These are phyloP conservation scores for Liopterus haemorrhoidalis DNA, from an alignment of 2,888 invertebrate species.

Conservation along the genomic window DNA sequence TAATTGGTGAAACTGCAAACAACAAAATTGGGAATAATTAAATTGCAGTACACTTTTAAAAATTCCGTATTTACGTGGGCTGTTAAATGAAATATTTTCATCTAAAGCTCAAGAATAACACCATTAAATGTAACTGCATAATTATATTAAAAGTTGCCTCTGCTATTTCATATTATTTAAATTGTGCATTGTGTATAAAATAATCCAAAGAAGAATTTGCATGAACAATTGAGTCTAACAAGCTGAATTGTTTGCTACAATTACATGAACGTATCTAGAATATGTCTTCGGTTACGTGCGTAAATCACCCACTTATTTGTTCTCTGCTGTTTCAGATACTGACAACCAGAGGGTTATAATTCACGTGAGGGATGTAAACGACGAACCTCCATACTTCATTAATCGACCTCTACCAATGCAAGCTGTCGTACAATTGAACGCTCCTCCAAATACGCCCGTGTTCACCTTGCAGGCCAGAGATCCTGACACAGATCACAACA, in stretches of 20 bases:
- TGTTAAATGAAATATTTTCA: too few species aligned
- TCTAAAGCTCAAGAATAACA: too few species aligned
- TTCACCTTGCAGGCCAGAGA: constrained; percentile 96
- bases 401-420: constrained; percentile 96
- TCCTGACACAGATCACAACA: constrained; percentile 93
- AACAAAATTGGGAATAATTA: too few species aligned
- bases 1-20: too few species aligned
- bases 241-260: too few species aligned
- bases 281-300: too few species aligned
- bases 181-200: not conserved
- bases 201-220: not conserved
- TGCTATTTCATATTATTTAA: not conserved
- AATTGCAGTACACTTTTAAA: too few species aligned
- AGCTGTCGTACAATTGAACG: constrained; percentile 92
- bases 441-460: constrained; percentile 90
- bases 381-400: constrained; percentile 95
- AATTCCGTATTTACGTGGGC: too few species aligned
- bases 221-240: too few species aligned
- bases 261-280: too few species aligned
- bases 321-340: constrained; percentile 62
- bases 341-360: constrained; percentile 94
- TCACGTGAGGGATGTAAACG: constrained; percentile 92
- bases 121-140: too few species aligned
- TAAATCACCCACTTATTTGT: constrained; percentile 24
- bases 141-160: too few species aligned